These are phyloP conservation scores for Drosophila sechellia DNA, from an alignment of 1,140 invertebrate genomes.

Conservation along the genomic window DNA sequence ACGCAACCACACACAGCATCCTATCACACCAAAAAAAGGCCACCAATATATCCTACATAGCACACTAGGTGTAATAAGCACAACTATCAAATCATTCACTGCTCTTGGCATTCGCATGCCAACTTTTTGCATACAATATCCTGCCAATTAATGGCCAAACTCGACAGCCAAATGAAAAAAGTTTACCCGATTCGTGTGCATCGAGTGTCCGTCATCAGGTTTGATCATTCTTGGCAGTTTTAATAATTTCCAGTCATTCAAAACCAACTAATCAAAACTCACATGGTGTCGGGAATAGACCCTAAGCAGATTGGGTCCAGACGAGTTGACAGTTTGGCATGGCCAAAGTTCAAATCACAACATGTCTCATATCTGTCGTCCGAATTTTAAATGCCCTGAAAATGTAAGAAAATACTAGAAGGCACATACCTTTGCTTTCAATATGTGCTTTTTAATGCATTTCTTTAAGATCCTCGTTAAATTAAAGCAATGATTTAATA, in stretches of 20 bases:
- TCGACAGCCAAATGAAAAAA: constrained; percentile 73
- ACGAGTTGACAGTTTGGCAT: constrained; percentile 41
- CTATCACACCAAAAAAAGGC: constrained; percentile 22
- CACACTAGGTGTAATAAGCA: constrained; percentile 59
- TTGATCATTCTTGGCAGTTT: constrained; percentile 55
- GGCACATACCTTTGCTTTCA: background rate
- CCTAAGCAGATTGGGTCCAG: constrained; percentile 28
- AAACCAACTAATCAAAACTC: constrained; percentile 70
- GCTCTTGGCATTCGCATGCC: constrained; percentile 21
- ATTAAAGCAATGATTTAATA: no score
- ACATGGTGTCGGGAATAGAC: constrained; percentile 14
- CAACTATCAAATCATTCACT: constrained; percentile 40
- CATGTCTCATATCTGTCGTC: no score
- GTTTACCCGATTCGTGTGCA: constrained; percentile 60
- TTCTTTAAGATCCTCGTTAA: no score
- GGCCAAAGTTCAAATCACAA: constrained; percentile 13
- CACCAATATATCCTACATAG: constrained; percentile 18
- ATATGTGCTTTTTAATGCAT: background rate
- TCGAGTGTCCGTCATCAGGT: constrained; percentile 42
- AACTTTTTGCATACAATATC: constrained; percentile 75
- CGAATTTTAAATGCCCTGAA: constrained; percentile 5
- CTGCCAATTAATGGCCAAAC: constrained; percentile 68
- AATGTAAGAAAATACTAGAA: background rate
- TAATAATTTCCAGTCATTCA: constrained; percentile 68
- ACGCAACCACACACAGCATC: constrained; percentile 28